Evolutionary conservation across 2,797 vertebrate genomes (phyloP).

Genomic region (Acrocephalus scirpaceus): DNA sequence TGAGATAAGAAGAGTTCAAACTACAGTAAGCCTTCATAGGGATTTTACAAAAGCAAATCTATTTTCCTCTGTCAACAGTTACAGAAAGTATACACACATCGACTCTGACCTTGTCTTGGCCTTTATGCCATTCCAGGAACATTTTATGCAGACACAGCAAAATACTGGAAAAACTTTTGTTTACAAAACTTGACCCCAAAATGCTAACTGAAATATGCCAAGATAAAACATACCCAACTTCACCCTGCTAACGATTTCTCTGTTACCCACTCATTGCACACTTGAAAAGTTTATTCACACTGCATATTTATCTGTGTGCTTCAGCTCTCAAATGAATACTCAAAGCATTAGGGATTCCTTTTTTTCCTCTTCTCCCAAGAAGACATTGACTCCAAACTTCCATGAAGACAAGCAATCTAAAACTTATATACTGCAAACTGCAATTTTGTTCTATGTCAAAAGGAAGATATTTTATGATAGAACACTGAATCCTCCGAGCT

Average conservation of each 20-base stretch:
- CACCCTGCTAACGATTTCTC: not conserved
- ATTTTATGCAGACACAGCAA: not conserved
- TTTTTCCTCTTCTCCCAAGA: constrained; percentile 18
- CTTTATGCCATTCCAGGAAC: not conserved
- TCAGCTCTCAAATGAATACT: not conserved
- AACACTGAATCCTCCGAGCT: constrained; percentile 49
- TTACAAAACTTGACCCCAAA: not conserved
- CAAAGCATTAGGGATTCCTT: not conserved
- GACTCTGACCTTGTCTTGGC: not conserved
- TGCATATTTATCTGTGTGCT: not conserved
- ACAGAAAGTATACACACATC: not conserved
- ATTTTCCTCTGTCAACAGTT: not conserved
- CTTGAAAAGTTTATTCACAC: constrained; percentile 15
- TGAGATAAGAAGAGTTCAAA: not conserved
- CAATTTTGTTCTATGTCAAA: constrained; percentile 69
- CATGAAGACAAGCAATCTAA: not conserved
- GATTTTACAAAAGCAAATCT: not conserved
- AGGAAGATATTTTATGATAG: constrained; percentile 34
- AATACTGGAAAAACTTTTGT: not conserved
- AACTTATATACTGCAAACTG: constrained; percentile 31
- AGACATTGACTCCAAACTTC: not conserved
- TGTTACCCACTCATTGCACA: not conserved
- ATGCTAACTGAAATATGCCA: not conserved
- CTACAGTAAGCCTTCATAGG: not conserved
- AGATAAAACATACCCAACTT: not conserved